These are phyloP conservation scores for Pomacea maculata DNA, from an alignment of 1,140 invertebrate species.

Conservation along the genomic window DNA sequence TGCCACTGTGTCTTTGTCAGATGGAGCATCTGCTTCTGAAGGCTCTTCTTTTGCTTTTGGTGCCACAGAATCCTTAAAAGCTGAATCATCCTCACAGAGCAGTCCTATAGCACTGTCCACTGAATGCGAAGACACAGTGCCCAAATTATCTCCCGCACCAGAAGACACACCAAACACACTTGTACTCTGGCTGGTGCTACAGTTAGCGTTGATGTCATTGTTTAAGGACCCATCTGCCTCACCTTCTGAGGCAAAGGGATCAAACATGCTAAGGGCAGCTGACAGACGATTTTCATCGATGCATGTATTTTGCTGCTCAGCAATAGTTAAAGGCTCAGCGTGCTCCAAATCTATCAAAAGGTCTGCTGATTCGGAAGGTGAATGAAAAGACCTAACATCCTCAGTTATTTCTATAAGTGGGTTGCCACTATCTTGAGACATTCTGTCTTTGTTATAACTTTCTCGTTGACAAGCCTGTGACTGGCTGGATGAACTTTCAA, in stretches of 20 bases:
- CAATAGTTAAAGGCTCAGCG: neutral
- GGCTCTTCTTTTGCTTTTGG: conserved; percentile 14
- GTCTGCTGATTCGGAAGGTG: neutral
- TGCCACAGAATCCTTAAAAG: conserved; percentile 3
- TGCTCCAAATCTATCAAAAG: conserved; percentile 1
- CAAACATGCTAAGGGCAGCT: conserved; percentile 52
- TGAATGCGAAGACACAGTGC: conserved; percentile 5
- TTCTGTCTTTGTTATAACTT: neutral
- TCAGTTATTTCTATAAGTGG: conserved; percentile 32
- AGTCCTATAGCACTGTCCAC: conserved; percentile 22
- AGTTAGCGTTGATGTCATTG: conserved; percentile 14
- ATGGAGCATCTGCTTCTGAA: conserved; percentile 3
- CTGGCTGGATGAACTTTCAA: neutral
- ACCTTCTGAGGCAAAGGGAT: conserved; percentile 47
- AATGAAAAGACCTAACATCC: conserved; percentile 19
- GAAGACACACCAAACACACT: conserved; percentile 5
- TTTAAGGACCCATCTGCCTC: conserved; percentile 19
- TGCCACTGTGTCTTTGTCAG: conserved; percentile 22
- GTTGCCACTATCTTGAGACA: conserved; percentile 24
- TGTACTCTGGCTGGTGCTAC: neutral
- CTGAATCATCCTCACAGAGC: conserved; percentile 23
- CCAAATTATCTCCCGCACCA: conserved; percentile 2
- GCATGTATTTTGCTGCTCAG: conserved; percentile 58
- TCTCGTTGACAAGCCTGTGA: neutral
- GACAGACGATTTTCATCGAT: conserved; percentile 57